phyloP scores from a whole-genome alignment of 92 coral and sea anemone genomes.

The Parazoanthus darwini region DNA sequence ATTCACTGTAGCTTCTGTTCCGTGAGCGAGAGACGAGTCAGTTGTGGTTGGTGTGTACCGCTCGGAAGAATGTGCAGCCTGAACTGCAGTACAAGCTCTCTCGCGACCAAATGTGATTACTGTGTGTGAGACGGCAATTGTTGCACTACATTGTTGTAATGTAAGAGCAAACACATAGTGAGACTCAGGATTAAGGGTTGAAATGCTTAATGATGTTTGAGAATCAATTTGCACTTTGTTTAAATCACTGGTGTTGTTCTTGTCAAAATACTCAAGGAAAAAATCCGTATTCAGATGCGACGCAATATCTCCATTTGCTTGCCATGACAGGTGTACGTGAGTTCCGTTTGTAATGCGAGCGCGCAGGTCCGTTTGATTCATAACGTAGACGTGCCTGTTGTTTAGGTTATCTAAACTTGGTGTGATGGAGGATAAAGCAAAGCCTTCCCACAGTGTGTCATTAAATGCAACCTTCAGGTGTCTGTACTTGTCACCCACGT shows the following conservation, averaged over 20 bases:
- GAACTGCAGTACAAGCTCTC: slow-evolving; percentile 8
- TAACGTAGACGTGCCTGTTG: too few relatives aligned
- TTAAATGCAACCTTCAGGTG: slow-evolving; percentile 47
- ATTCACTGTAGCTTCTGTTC: neutral
- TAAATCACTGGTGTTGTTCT: neutral
- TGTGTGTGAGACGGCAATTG: slow-evolving; percentile 37
- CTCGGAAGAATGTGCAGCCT: neutral
- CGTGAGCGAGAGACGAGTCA: neutral
- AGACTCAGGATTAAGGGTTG: neutral
- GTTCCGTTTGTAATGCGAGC: neutral
- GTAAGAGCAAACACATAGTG: slow-evolving; percentile 38
- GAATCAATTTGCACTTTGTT: too few relatives aligned
- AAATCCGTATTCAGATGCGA: neutral
- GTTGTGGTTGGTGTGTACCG: neutral
- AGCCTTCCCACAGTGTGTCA: slow-evolving; percentile 47
- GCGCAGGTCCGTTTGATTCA: neutral
- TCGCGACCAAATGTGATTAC: slow-evolving; percentile 31
- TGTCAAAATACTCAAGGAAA: neutral
- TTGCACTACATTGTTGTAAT: slow-evolving; percentile 29
- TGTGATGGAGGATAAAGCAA: neutral
- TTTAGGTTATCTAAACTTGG: neutral
- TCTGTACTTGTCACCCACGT: slow-evolving; percentile 29
- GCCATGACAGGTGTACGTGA: neutral
- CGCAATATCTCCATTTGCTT: neutral
- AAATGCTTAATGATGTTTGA: neutral